phyloP scores from a whole-genome alignment of 2,888 invertebrate genomes.

The Xylocampa areola region DNA sequence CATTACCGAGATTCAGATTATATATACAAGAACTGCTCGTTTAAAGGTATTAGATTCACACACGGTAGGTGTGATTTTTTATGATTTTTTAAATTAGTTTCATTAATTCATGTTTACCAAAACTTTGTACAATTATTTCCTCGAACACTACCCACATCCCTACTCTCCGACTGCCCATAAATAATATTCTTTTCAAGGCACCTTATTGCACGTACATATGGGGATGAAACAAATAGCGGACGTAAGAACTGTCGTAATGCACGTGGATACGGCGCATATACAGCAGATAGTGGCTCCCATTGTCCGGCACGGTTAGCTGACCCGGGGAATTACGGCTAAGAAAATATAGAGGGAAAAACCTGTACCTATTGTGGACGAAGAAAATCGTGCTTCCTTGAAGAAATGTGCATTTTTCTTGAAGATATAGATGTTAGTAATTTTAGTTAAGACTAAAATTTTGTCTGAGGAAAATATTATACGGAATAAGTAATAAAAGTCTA shows the following conservation, averaged over 20 bases:
- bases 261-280: constrained; percentile 62
- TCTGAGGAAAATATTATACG: too few species aligned
- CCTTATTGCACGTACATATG: constrained; percentile 78
- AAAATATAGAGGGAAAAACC: constrained; percentile 52
- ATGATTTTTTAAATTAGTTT: too few species aligned
- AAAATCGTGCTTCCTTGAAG: constrained; percentile 53
- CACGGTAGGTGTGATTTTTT: too few species aligned
- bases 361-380: constrained; percentile 44
- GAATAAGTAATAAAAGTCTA: too few species aligned
- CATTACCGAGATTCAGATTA: too few species aligned
- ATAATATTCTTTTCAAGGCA: constrained; percentile 86
- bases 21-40: too few species aligned
- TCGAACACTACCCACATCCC: constrained; percentile 37
- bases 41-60: too few species aligned
- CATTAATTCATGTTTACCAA: too few species aligned
- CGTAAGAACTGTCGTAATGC: constrained; percentile 73
- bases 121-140: too few species aligned
- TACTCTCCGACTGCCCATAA: constrained; percentile 74
- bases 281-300: constrained; percentile 73
- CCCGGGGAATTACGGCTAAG: constrained; percentile 69
- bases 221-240: constrained; percentile 81
- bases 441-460: too few species aligned
- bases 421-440: background rate
- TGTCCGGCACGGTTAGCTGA: constrained; percentile 80
- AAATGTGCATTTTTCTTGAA: constrained; percentile 13